Evolutionary conservation across 2,888 invertebrate species (phyloP).

Genomic region (Malacosoma neustria): DNA sequence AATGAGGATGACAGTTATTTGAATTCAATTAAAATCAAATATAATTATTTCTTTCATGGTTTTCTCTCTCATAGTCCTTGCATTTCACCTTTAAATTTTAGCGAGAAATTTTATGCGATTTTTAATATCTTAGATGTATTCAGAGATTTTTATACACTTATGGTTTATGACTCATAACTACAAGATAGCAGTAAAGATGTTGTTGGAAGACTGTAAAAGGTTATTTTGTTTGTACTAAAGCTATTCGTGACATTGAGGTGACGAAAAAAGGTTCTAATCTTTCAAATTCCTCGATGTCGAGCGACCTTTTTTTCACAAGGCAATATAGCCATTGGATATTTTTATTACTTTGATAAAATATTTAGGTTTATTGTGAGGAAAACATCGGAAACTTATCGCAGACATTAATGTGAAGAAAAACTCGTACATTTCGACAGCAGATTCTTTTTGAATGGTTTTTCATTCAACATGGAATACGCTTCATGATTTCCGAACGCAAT

Average conservation of each 20-base stretch:
- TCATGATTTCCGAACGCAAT: no score
- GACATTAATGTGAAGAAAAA: neutral
- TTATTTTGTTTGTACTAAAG: constrained; percentile 2
- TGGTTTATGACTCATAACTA: neutral
- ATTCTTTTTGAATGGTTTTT: no score
- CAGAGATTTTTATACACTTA: neutral
- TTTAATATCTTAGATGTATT: no score
- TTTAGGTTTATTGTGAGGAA: neutral
- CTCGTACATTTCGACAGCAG: no score
- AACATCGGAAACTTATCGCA: neutral
- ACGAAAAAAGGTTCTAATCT: constrained; percentile 9
- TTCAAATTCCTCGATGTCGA: constrained; percentile 8
- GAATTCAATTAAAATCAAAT: no score
- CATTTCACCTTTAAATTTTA: no score
- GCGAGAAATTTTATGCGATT: no score
- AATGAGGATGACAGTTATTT: no score
- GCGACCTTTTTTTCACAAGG: constrained; percentile 6
- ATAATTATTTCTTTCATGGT: no score
- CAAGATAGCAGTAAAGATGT: neutral
- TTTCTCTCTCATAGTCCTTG: no score
- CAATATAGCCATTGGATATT: constrained; percentile 3
- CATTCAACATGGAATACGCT: no score
- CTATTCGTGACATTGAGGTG: constrained; percentile 2
- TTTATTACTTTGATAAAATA: constrained; percentile 8
- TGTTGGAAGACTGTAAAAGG: neutral